Evolutionary conservation across 1,140 invertebrate species (phyloP), one percentile per base, ranked within the genome.

Genomic region (Sitobion miscanthi): DNA sequence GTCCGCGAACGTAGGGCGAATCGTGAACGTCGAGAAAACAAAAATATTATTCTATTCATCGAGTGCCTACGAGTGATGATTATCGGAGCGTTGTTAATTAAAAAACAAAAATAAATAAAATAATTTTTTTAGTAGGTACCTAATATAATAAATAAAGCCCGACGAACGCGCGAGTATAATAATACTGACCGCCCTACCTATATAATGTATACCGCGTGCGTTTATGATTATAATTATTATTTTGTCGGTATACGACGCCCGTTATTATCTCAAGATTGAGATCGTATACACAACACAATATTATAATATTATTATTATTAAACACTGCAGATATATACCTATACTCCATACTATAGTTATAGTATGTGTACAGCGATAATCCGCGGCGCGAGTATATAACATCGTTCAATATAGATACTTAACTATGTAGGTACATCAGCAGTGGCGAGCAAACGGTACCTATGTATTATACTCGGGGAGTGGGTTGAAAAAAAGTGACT

Each of bases 71-170:
- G 62, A 17, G 30, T n/a, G 62, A 77, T 91, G 90, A 49, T 49
- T 91, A 91, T 91, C 90, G 90, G 62, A 91, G 62, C 90, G 90
- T n/a, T 45, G 57, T 91, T 91, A 91, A 91, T 77, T 91, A 91
- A 91, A 91, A 91, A 23, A 20, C n/a, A 35, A 52, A 86, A n/a
- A 88, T 49, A 35, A 87, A 49, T 45, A 42, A 30, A 42, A 20
- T 45, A 45, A 86, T 47, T 30, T 42, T 23, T 25, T 87, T 49
- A 49, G n/a, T 49, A 49, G 47, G 47, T 52, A 17, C 49, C 49
- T 17, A 87, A 85, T 83, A 47, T 86, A n/a, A n/a, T 88, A 88
- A 88, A 88, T 88, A 88, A 88, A 49, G 85, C 20, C 30, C 86
- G 45, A 52, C 47, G 30, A 35, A n/a, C 17, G 25, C 4, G 25